Evolutionary conservation across 2,113 vertebrate genomes (phyloP), one percentile per base, ranked within the genome.

Genomic region (Notechis scutatus): DNA sequence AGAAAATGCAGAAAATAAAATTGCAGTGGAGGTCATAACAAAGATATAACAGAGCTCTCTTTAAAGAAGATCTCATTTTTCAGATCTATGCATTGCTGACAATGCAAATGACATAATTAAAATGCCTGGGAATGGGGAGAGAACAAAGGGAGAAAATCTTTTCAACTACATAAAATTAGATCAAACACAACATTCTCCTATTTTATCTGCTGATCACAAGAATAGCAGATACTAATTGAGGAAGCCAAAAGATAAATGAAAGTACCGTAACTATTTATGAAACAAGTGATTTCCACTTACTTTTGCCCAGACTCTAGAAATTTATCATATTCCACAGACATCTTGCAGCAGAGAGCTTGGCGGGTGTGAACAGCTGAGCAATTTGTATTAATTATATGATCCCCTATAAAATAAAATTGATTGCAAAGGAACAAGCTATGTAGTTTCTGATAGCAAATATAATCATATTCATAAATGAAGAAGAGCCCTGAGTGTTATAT

Each of bases 251-350:
- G 1, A 42, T 11, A 85, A 92, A 94, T 93, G 9, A 94, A 81
- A 94, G 92, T 55, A 50, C 47, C 8, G 47, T 50, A 88, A 85
- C 85, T 88, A 85, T n/a, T 91, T 93, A 85, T 92, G 47, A 50
- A 96, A 95, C 61, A 95, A 26, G 88, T 0, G 1, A 52, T 91
- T 89, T 94, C 93, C 89, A 94, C 99, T 94, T 97, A 99, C 99
- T 99, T 99, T 94, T 98, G 99, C 93, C 98, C 98, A 0, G 99
- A 99, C 95, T 99, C 98, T 2, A 99, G 98, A 97, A 99, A 99
- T 94, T 98, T 99, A 96, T 99, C 99, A 0, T 99, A 99, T 93
- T 99, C 99, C 95, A 99, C 99, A 0, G 99, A 98, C 99, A 99
- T 99, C 98, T 99, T 99, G 97, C 99, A 99, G 97, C 99, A 99